Percentiles rank a stretch among this genome's conserved stretches.
Conservation (phyloP, 2,888 invertebrate genomes). For the Drosophila histrio region DNA sequence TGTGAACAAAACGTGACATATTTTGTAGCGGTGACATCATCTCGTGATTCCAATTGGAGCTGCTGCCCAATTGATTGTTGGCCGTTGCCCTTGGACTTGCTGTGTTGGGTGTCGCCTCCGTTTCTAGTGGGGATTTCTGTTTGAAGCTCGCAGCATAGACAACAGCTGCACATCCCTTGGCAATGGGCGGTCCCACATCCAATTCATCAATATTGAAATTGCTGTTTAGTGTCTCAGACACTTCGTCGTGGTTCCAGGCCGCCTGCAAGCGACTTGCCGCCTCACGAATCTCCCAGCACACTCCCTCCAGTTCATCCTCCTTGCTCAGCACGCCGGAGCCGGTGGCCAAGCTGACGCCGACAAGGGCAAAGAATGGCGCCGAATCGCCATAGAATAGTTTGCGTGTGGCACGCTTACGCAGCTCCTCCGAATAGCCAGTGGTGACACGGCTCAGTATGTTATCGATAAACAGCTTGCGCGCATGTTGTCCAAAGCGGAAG, state of each 20-base stretch:
- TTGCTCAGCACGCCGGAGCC: conserved; percentile 90
- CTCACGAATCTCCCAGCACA: conserved; percentile 91
- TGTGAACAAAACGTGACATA: conserved; percentile 83
- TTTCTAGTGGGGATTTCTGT: conserved; percentile 37
- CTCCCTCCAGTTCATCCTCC: conserved; percentile 90
- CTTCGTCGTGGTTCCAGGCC: conserved; percentile 81
- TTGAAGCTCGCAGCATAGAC: conserved; percentile 89
- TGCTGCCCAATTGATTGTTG: background rate
- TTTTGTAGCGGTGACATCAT: conserved; percentile 83
- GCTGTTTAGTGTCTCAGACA: conserved; percentile 82
- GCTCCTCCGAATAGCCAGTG: conserved; percentile 87
- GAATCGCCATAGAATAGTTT: conserved; percentile 89
- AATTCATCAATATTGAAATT: conserved; percentile 86
- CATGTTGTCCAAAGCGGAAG: conserved; percentile 87
- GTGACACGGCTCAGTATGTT: conserved; percentile 89
- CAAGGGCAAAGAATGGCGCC: conserved; percentile 89
- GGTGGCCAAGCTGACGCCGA: conserved; percentile 89
- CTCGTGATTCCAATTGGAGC: conserved; percentile 58
- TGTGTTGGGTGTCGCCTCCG: background rate
- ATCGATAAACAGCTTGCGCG: conserved; percentile 88
- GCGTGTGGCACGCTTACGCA: conserved; percentile 87
- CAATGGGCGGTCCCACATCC: conserved; percentile 89
- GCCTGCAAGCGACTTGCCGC: conserved; percentile 82
- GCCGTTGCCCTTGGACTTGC: background rate
- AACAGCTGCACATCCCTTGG: conserved; percentile 92